Percentiles rank a stretch among this genome's conserved stretches.
These are phyloP conservation scores for Pogonomyrmex californicus DNA, from an alignment of 1,140 invertebrate species.

Conservation along the genomic window DNA sequence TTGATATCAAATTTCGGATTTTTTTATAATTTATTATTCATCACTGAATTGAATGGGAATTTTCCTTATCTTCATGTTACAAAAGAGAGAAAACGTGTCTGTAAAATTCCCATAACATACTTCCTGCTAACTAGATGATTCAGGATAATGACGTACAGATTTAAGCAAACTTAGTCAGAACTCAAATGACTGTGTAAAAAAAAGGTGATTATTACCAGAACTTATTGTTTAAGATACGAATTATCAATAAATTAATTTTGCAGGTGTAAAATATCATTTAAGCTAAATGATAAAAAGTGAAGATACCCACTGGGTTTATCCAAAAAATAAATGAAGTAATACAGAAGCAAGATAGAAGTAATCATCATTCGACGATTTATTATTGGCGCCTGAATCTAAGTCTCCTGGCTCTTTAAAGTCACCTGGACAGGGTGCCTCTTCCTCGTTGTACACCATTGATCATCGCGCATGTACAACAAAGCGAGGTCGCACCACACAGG, in stretches of 20 bases:
- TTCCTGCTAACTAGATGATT: neutral
- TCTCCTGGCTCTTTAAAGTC: slow-evolving; percentile 19
- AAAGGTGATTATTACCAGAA: neutral
- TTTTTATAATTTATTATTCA: neutral
- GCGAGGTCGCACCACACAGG: slow-evolving; percentile 24
- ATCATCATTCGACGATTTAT: neutral
- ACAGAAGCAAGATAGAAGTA: neutral
- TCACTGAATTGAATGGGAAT: neutral
- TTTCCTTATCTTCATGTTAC: neutral
- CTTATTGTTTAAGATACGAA: neutral
- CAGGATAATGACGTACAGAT: slow-evolving; percentile 18
- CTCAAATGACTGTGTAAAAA: neutral
- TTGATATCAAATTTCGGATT: neutral
- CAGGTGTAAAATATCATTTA: neutral
- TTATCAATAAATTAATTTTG: neutral
- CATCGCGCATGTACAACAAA: slow-evolving; percentile 76
- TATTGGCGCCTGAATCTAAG: neutral
- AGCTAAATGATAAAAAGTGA: neutral
- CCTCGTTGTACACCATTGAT: slow-evolving; percentile 35
- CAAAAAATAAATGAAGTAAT: neutral
- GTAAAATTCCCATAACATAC: neutral
- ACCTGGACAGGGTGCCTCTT: slow-evolving; percentile 38
- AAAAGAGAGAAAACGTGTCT: neutral
- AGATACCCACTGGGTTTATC: neutral
- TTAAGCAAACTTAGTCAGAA: neutral